phyloP scores from a whole-genome alignment of 2,113 vertebrate genomes.

The Columbina picui region DNA sequence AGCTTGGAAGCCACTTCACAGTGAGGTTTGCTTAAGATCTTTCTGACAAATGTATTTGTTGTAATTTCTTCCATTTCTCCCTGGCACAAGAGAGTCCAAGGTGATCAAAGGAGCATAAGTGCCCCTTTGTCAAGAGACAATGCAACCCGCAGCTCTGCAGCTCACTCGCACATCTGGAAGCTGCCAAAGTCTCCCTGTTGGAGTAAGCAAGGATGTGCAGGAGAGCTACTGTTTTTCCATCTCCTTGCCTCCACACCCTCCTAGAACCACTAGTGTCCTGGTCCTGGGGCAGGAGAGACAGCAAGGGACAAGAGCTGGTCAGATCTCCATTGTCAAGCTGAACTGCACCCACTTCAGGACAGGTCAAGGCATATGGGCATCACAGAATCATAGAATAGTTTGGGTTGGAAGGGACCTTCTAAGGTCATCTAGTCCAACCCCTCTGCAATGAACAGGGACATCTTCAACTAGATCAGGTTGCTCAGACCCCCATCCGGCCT shows the following conservation, averaged over 20 bases:
- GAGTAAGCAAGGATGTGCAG: neutral
- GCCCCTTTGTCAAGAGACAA: neutral
- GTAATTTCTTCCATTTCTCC: neutral
- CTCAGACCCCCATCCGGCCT: no score
- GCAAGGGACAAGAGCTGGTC: neutral
- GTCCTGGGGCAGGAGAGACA: neutral
- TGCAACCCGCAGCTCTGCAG: neutral
- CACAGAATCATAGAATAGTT: no score
- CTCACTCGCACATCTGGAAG: neutral
- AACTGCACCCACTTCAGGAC: neutral
- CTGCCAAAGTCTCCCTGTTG: neutral
- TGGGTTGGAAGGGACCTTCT: no score
- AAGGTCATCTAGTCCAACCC: no score
- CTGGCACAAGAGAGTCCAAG: neutral
- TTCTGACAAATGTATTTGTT: neutral
- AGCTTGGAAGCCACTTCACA: constrained; percentile 7
- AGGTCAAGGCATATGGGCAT: neutral
- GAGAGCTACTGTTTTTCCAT: neutral
- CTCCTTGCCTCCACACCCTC: neutral
- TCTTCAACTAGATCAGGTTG: no score
- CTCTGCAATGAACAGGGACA: no score
- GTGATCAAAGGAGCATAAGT: neutral
- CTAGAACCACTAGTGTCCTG: neutral
- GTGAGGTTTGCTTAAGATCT: neutral
- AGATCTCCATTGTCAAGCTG: neutral